These are phyloP conservation scores for Acronicta alni DNA, from an alignment of 2,888 invertebrate genomes.

Conservation along the genomic window DNA sequence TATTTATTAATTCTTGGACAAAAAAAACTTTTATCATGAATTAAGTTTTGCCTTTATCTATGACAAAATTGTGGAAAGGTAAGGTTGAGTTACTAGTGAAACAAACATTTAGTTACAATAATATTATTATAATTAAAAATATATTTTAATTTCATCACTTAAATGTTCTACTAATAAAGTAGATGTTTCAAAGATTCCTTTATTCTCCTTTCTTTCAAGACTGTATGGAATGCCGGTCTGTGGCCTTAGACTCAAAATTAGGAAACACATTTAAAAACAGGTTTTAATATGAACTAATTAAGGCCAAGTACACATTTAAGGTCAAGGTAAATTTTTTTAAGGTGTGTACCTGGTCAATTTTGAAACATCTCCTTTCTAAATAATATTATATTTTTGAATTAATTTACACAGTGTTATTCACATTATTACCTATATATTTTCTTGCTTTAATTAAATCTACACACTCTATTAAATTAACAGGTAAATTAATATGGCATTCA, in stretches of 20 bases:
- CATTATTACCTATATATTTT: conserved; percentile 27
- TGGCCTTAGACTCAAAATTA: too few species aligned
- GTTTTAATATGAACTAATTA: too few species aligned
- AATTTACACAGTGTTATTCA: conserved; percentile 45
- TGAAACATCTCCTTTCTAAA: neutral
- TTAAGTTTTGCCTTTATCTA: too few species aligned
- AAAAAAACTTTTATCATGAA: too few species aligned
- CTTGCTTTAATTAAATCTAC: conserved; percentile 58
- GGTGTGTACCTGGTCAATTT: neutral
- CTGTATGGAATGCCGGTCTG: neutral
- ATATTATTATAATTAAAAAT: conserved; percentile 49
- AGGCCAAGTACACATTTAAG: too few species aligned
- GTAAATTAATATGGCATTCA: conserved; percentile 85
- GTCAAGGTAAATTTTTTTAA: too few species aligned
- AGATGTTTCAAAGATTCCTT: neutral
- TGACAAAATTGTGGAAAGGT: neutral
- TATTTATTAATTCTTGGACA: too few species aligned
- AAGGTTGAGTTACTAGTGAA: conserved; percentile 27
- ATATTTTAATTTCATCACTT: conserved; percentile 38
- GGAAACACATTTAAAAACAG: too few species aligned
- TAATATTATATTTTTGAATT: conserved; percentile 26
- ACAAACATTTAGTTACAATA: conserved; percentile 45
- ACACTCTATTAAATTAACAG: conserved; percentile 51
- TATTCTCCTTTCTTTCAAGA: too few species aligned
- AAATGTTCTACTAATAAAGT: conserved; percentile 13